Percentiles rank a stretch among this genome's conserved stretches.
These are phyloP conservation scores for Lordiphosa collinella DNA, from an alignment of 1,140 invertebrate genomes.

Conservation along the genomic window DNA sequence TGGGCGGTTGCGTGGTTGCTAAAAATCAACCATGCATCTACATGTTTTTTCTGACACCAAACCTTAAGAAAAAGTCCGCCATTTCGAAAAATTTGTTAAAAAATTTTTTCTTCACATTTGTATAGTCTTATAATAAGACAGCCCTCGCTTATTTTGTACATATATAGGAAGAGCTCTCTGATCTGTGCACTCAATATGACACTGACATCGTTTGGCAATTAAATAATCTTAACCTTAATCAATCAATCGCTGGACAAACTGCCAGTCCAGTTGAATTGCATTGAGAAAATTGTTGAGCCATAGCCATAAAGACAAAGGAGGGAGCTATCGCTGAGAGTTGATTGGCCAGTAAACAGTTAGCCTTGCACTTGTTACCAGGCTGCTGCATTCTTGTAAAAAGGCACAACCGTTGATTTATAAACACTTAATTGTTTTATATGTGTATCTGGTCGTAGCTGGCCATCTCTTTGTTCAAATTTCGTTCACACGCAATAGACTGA, in stretches of 20 bases:
- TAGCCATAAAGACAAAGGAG: constrained; percentile 4
- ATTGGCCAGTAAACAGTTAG: not conserved
- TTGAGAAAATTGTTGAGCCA: constrained; percentile 22
- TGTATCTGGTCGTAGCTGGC: not conserved
- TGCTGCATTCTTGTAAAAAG: no score
- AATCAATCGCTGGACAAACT: constrained; percentile 39
- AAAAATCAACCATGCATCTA: no score
- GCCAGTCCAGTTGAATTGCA: constrained; percentile 26
- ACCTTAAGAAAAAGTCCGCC: no score
- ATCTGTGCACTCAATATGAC: constrained; percentile 25
- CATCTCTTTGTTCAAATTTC: constrained; percentile 2
- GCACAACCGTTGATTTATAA: no score
- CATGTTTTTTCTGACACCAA: no score
- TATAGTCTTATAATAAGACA: no score
- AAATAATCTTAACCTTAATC: constrained; percentile 67
- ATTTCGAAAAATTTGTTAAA: no score
- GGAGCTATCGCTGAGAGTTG: not conserved
- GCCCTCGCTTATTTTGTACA: not conserved
- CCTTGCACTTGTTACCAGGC: constrained; percentile 4
- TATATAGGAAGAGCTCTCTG: constrained; percentile 25
- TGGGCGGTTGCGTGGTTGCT: no score
- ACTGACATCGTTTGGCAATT: constrained; percentile 70
- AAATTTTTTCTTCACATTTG: no score
- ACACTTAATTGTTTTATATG: not conserved
- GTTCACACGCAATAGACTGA: not conserved